These are phyloP conservation scores for Phaenicophaeus curvirostris DNA, from an alignment of 2,797 vertebrate genomes.

Conservation along the genomic window DNA sequence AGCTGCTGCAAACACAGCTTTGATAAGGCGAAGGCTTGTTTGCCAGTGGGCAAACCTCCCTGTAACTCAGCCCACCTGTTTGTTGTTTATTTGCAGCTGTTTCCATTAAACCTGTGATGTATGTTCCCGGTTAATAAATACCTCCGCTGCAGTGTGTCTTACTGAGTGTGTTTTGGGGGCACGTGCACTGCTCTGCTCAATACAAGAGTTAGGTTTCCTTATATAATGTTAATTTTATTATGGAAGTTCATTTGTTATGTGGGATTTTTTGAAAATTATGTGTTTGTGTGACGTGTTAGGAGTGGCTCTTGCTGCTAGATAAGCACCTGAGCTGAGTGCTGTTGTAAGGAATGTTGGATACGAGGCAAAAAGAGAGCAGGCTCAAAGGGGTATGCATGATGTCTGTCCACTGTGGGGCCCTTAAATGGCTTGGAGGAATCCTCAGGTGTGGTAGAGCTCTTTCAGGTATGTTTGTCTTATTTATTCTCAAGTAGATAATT, in stretches of 20 bases:
- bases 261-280: not conserved
- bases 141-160: too few relatives aligned
- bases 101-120: not conserved
- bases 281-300: not conserved
- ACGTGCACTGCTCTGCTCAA: accelerated
- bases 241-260: not conserved
- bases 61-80: not conserved
- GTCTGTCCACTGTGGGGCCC: not conserved
- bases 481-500: not conserved
- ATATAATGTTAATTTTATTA: accelerated
- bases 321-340: not conserved
- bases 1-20: not conserved
- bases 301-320: not conserved
- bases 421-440: not conserved
- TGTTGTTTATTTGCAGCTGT: not conserved
- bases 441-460: not conserved
- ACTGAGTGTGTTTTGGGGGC: accelerated
- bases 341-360: accelerated
- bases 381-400: not conserved
- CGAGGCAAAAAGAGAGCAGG: not conserved
- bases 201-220: not conserved
- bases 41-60: not conserved
- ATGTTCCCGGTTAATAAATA: not conserved
- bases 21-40: accelerated
- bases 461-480: not conserved